These are phyloP conservation scores for Axinella damicornis DNA, from an alignment of 37 sponge, comb jelly and placozoan species.

Conservation along the genomic window DNA sequence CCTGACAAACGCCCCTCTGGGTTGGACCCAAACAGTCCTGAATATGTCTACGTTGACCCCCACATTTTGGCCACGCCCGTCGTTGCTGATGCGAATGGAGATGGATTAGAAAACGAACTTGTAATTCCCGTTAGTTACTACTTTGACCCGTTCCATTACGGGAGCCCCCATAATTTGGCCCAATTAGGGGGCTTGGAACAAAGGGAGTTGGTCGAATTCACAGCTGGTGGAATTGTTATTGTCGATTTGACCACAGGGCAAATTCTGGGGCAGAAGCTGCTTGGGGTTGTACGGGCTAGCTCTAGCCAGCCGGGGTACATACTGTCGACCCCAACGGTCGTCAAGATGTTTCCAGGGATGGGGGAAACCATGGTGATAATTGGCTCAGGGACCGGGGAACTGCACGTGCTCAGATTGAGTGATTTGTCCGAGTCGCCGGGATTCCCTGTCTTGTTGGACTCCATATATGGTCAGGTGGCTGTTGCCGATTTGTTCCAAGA, in stretches of 20 bases:
- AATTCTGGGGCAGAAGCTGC: conserved; percentile 54
- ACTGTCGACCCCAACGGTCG: conserved; percentile 71
- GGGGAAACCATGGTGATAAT: conserved; percentile 38
- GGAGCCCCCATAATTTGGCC: conserved; percentile 9
- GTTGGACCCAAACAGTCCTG: conserved; percentile 26
- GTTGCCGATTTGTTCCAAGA: conserved; percentile 63
- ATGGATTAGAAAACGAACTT: conserved; percentile 61
- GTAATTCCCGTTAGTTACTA: conserved; percentile 80
- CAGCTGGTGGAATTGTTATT: conserved; percentile 62
- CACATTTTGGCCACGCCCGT: conserved; percentile 79
- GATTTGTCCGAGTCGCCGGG: conserved; percentile 11
- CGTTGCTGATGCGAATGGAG: conserved; percentile 64
- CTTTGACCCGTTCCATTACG: conserved; percentile 73
- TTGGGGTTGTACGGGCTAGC: conserved; percentile 45
- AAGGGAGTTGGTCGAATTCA: conserved; percentile 61
- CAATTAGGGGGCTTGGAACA: conserved; percentile 11
- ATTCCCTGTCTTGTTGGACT: conserved; percentile 64
- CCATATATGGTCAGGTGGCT: conserved; percentile 69
- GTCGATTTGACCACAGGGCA: conserved; percentile 52
- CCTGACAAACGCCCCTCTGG: conserved; percentile 40
- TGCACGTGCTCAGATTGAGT: conserved; percentile 46
- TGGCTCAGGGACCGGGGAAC: conserved; percentile 57
- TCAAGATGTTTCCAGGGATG: conserved; percentile 14
- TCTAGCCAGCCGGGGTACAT: conserved; percentile 68
- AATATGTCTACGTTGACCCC: conserved; percentile 71